Evolutionary conservation across 2,888 invertebrate species (phyloP).

Genomic region (Nebria brevicollis): DNA sequence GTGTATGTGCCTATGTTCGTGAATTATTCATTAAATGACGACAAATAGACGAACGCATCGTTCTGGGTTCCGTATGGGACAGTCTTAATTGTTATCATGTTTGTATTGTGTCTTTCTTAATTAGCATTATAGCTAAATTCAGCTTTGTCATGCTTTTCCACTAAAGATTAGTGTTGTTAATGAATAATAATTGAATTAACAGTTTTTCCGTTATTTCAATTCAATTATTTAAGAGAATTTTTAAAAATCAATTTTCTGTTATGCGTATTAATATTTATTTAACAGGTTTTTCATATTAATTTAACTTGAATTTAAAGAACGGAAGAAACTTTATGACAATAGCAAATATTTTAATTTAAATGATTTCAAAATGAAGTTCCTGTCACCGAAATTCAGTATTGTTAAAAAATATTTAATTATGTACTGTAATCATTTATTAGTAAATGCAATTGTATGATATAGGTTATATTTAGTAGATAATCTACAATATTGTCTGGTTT

Average conservation of each 20-base stretch:
- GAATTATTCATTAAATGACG: constrained; percentile 29
- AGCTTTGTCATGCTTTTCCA: no score
- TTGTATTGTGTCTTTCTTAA: neutral
- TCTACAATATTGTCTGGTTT: neutral
- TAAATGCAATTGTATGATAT: neutral
- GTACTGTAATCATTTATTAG: neutral
- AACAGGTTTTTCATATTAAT: no score
- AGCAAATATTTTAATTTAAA: neutral
- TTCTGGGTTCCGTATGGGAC: neutral
- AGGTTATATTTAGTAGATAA: neutral
- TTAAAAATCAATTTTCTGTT: no score
- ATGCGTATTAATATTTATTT: no score
- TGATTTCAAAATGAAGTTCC: neutral
- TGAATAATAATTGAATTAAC: no score
- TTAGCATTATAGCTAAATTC: neutral
- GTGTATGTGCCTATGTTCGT: constrained; percentile 8
- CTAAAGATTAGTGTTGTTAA: no score
- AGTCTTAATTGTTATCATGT: constrained; percentile 21
- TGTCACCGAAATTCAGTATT: neutral
- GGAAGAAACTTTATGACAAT: no score
- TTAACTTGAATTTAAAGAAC: no score
- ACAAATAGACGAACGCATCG: constrained; percentile 8
- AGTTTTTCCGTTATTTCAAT: no score
- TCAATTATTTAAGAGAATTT: no score
- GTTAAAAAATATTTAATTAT: neutral